Base-by-base conservation (phyloP, 2,797 vertebrate genomes). In the Phoeniculus purpureus region DNA sequence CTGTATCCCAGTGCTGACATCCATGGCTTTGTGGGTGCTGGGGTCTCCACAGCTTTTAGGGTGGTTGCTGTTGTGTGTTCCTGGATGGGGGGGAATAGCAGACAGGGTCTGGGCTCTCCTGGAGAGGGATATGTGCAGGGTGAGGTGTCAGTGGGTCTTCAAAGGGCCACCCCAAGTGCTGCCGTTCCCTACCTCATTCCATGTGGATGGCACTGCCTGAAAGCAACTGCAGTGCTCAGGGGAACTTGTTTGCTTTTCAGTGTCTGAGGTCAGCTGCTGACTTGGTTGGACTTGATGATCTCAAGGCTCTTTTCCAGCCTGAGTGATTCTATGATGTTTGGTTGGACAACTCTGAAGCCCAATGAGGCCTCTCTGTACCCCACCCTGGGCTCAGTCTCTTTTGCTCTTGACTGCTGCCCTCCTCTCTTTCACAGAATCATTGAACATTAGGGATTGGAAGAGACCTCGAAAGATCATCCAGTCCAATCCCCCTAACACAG, bases 21-120 rank as follows among this genome's bases (percentile, higher is more conserved):
- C 45, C 58, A 5, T 34, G 54, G 12, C 31, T 70, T 51, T 0
- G 2, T 29, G 66, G 54, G 9, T 59, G 31, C 15, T 55, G 40
- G 4, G 3, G 2, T 56, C 16, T 26, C 56, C 1, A 0, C 11
- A 55, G 34, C 3, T 25, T 56, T 68, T 45, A 12, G 48, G 80
- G 68, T 10, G 15, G 43, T 6, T 56, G 18, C 17, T 71, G 0
- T 15, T 8, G 29, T 4, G 5, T 0, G 0, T 22, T 37, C 34
- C 15, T 86, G 52, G 4, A 0, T 15, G 29, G 15, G 37, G 15
- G 37, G 37, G 10, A 19, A 34, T 0, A 4, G 22, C 8, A 51
- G 27, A 12, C 18, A 59, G 67, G 32, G 15, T 34, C 47, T 1
- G 3, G 31, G 37, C 26, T 71, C 4, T 80, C 48, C 48, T 52